phyloP scores from a whole-genome alignment of 1,140 invertebrate genomes.

The Bicyclus anynana region DNA sequence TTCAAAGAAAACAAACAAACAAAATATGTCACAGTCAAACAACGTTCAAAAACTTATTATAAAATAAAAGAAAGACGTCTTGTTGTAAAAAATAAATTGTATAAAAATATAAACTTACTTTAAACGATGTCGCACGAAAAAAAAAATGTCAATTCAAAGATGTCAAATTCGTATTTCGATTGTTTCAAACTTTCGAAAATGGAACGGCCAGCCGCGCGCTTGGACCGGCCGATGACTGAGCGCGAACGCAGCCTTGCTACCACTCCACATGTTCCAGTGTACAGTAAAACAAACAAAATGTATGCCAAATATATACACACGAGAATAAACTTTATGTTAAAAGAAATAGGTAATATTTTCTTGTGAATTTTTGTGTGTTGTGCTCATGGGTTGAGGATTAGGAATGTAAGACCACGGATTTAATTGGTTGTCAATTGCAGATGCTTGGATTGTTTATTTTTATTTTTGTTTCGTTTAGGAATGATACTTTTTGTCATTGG shows the following conservation, averaged over 20 bases:
- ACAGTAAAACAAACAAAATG: constrained; percentile 9
- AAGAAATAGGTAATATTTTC: neutral
- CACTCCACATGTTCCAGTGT: constrained; percentile 28
- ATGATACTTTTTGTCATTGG: neutral
- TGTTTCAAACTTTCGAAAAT: constrained; percentile 17
- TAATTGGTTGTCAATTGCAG: constrained; percentile 20
- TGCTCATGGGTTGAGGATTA: constrained; percentile 3
- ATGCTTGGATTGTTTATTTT: constrained; percentile 10
- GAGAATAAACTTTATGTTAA: neutral
- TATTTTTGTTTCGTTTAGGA: constrained; percentile 3
- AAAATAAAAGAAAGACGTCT: neutral
- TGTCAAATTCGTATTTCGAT: neutral
- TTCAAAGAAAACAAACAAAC: neutral
- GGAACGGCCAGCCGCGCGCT: constrained; percentile 40
- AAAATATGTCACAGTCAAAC: neutral
- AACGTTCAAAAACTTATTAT: neutral
- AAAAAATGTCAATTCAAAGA: constrained; percentile 6
- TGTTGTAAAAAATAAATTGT: neutral
- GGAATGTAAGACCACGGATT: constrained; percentile 6
- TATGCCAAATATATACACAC: neutral
- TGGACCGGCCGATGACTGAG: constrained; percentile 53
- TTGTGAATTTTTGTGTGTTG: neutral
- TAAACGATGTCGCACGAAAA: constrained; percentile 8
- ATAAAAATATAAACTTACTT: constrained; percentile 8
- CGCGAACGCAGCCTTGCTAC: constrained; percentile 36